These are phyloP conservation scores for Coranthus polyacanthus DNA, from an alignment of 2,797 vertebrate species.

Conservation along the genomic window DNA sequence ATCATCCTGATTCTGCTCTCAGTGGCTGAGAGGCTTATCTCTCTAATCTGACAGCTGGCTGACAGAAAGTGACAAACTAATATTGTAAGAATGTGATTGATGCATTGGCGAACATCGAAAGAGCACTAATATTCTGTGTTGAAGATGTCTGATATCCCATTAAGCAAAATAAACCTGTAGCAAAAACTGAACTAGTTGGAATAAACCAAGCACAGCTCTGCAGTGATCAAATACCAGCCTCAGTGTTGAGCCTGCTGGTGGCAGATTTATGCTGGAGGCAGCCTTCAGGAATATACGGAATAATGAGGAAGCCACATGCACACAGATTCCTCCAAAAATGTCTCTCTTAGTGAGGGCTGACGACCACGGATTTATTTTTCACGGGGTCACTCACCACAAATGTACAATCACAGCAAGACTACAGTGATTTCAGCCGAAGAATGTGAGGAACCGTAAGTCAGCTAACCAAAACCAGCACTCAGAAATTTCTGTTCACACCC, in stretches of 20 bases:
- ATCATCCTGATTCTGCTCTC: too few relatives aligned
- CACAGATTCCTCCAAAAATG: slow-evolving; percentile 25
- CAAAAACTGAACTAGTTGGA: slow-evolving; percentile 39
- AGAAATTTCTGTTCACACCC: not conserved
- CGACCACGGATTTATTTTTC: slow-evolving; percentile 40
- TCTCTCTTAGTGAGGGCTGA: slow-evolving; percentile 15
- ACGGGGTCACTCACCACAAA: slow-evolving; percentile 23
- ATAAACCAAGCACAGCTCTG: slow-evolving; percentile 18
- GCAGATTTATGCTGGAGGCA: slow-evolving; percentile 53
- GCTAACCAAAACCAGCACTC: slow-evolving; percentile 3
- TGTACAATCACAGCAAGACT: slow-evolving; percentile 5
- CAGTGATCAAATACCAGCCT: slow-evolving; percentile 42
- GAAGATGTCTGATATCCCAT: slow-evolving; percentile 6
- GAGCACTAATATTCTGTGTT: not conserved
- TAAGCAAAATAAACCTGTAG: slow-evolving; percentile 15
- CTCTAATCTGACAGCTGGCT: too few relatives aligned
- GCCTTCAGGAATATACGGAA: slow-evolving; percentile 49
- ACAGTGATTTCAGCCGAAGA: slow-evolving; percentile 2
- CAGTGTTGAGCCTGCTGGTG: slow-evolving; percentile 37
- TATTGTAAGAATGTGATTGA: too few relatives aligned
- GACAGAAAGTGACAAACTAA: too few relatives aligned
- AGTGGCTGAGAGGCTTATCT: too few relatives aligned
- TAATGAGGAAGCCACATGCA: slow-evolving; percentile 52
- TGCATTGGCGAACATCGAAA: too few relatives aligned
- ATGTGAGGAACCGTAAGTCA: slow-evolving; percentile 13